Base-by-base conservation (phyloP, 1,140 invertebrate genomes). In the Papilio polyxenes region DNA sequence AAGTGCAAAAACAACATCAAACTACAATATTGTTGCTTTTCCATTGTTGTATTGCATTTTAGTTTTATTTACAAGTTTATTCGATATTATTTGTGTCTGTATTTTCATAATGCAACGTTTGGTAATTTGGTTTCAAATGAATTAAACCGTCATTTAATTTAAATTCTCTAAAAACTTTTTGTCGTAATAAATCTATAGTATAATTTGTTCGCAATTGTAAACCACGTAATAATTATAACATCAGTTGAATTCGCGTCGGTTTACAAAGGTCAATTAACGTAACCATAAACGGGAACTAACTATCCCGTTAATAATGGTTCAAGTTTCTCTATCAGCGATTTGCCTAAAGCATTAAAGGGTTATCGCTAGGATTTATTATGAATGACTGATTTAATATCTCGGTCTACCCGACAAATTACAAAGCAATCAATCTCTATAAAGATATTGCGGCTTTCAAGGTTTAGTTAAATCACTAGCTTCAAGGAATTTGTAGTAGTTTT, bases 241-340 rank as follows among this genome's bases (percentile, higher is more conserved):
- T 23, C 62, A 69, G 2, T 69, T 69, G 13, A 37, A 69, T 31
- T 69, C 23, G 62, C 62, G 9, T 69, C 65, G 1, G 65, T 15
- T 69, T 37, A 69, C 23, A 69, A 59, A 82, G 81, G 81, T 82
- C 81, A 82, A 82, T 78, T 82, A 74, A 72, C 80, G 23, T 13
- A 59, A n/a, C 69, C 51, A 8, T 37, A 80, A 78, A 62, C 69
- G 78, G 75, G 85, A 86, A 88, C 85, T 86, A 88, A 89, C 86
- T 82, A 83, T 80, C 65, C 85, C 85, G 86, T 87, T 87, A 86
- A 86, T 87, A 85, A 85, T 82, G 48, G 81, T 81, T 74, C 81
- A 86, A 89, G 87, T 88, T 88, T 85, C 83, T 80, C 85, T 86
- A 87, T 88, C 87, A 85, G 85, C 85, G 86, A 87, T 88, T 86